Evolutionary conservation across 2,113 vertebrate species (phyloP).

Genomic region (Melanostigma gelatinosum): DNA sequence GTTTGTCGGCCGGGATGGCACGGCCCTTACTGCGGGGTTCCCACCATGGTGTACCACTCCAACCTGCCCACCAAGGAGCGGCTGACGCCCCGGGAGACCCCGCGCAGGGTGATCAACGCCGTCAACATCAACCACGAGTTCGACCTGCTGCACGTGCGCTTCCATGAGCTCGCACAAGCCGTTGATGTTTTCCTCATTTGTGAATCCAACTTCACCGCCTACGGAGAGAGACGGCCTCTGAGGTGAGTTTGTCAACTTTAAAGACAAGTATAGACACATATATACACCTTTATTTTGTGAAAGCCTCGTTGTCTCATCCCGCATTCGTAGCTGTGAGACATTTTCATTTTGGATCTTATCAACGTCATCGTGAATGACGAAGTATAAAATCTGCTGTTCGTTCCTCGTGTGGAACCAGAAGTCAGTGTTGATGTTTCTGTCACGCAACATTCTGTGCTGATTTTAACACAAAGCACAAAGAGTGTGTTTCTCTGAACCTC

Average conservation of each 20-base stretch:
- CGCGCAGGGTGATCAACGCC: slow-evolving; percentile 93
- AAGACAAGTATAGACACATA: background rate
- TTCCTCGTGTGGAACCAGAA: too few species aligned
- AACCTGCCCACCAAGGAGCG: slow-evolving; percentile 98
- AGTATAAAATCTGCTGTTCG: too few species aligned
- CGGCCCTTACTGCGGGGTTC: slow-evolving; percentile 95
- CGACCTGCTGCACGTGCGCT: slow-evolving; percentile 93
- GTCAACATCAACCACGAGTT: slow-evolving; percentile 99
- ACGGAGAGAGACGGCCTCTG: slow-evolving; percentile 91
- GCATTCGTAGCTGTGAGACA: too few species aligned
- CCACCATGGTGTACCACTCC: slow-evolving; percentile 97
- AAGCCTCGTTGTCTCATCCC: too few species aligned
- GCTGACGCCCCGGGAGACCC: slow-evolving; percentile 88
- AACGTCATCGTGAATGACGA: too few species aligned
- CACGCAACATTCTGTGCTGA: too few species aligned
- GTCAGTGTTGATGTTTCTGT: too few species aligned
- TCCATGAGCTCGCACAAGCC: slow-evolving; percentile 90
- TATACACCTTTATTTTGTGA: too few species aligned
- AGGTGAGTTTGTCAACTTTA: slow-evolving; percentile 66
- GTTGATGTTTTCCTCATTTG: slow-evolving; percentile 96
- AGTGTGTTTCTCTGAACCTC: too few species aligned
- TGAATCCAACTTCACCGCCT: slow-evolving; percentile 98
- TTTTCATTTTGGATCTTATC: too few species aligned
- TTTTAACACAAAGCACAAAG: too few species aligned
- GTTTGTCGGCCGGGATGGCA: slow-evolving; percentile 96